These are phyloP conservation scores for Tuberolachnus salignus DNA, from an alignment of 2,888 invertebrate genomes.

Conservation along the genomic window DNA sequence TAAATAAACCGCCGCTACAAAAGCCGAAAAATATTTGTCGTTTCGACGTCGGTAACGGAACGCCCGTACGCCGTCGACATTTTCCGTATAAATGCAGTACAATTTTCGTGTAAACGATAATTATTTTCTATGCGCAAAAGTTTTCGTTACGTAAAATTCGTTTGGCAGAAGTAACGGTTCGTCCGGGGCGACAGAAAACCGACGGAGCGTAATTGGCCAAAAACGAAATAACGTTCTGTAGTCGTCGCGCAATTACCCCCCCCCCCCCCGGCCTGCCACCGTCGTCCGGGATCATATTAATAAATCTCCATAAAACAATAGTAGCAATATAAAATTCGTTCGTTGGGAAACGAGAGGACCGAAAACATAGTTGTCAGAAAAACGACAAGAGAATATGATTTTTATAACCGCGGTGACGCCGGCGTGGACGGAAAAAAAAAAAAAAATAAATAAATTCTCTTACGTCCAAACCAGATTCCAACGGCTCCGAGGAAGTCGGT, in stretches of 20 bases:
- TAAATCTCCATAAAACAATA: not conserved
- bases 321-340: not conserved
- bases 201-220: slow-evolving; percentile 16
- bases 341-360: not conserved
- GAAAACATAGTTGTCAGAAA: too few relatives aligned
- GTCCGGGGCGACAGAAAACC: not conserved
- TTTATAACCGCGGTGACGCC: too few relatives aligned
- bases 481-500: too few relatives aligned
- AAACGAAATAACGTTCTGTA: not conserved
- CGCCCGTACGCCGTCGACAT: too few relatives aligned
- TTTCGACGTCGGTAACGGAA: not conserved
- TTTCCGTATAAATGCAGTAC: too few relatives aligned
- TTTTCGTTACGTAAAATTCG: not conserved
- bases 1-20: too few relatives aligned
- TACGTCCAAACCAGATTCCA: too few relatives aligned
- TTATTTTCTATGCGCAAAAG: not conserved
- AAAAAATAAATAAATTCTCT: too few relatives aligned
- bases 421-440: too few relatives aligned
- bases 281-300: slow-evolving; percentile 5
- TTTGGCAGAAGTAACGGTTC: not conserved
- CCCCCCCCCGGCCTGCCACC: not conserved
- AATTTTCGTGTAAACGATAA: not conserved
- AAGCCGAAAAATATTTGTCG: slow-evolving; percentile 34
- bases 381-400: too few relatives aligned
- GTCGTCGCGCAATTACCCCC: slow-evolving; percentile 14